A percentile compares a stretch with the other conserved stretches of the same genome.
Conservation (phyloP, 2,113 vertebrate species). For the Pelvicachromis taeniatus region DNA sequence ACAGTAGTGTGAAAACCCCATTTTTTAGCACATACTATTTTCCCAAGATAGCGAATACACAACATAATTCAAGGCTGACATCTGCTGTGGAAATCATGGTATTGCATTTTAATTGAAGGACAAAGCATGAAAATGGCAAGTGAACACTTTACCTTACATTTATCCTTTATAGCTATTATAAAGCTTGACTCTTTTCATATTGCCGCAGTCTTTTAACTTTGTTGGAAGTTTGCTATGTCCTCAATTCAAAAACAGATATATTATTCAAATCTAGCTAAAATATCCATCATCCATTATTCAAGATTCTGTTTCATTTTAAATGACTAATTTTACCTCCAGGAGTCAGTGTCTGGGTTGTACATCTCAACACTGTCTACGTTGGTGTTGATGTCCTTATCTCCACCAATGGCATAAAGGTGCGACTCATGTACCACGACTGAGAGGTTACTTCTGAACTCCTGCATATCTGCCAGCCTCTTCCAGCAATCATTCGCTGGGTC, state of each 20-base stretch:
- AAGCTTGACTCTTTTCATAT: too few species aligned
- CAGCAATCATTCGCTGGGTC: conserved; percentile 59
- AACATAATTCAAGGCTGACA: background rate
- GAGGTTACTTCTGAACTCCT: conserved; percentile 72
- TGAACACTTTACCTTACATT: background rate
- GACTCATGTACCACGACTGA: conserved; percentile 39
- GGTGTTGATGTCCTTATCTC: conserved; percentile 69
- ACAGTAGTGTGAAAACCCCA: background rate
- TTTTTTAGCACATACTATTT: background rate
- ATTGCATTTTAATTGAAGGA: background rate
- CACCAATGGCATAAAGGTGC: conserved; percentile 68
- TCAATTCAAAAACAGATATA: background rate
- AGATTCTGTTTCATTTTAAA: background rate
- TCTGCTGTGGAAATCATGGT: background rate
- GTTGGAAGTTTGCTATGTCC: too few species aligned
- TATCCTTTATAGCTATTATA: too few species aligned
- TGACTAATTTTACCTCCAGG: conserved; percentile 67
- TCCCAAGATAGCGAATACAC: too few species aligned
- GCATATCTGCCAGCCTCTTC: conserved; percentile 70
- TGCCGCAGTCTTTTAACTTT: too few species aligned
- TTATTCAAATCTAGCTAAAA: too few species aligned
- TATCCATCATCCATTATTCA: background rate
- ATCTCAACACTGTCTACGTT: conserved; percentile 73
- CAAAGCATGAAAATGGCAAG: background rate
- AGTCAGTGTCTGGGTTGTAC: conserved; percentile 60